Evolutionary conservation across 2,797 vertebrate genomes (phyloP), one percentile per base, ranked within the genome.

Genomic region (Pipistrellus pipistrellus): DNA sequence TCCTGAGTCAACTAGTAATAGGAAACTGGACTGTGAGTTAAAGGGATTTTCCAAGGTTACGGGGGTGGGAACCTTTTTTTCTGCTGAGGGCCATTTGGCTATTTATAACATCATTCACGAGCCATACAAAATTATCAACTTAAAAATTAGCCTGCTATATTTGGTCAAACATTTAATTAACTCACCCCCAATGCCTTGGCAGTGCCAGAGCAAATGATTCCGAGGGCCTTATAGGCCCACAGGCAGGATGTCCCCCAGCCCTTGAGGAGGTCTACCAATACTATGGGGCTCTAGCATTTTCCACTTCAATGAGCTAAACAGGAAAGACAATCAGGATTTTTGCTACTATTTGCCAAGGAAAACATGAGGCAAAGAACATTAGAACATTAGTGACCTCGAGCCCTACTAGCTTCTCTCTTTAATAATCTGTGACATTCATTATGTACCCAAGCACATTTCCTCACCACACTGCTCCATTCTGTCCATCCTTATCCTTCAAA

Each of bases 401-500:
- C 41, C 14, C 20, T 85, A 75, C 6, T 25, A 81, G 80, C 20
- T 84, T 15, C 32, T 90, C 20, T 88, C 6, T 87, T 44, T 41
- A 71, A 69, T 41, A 76, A 84, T 59, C 46, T 76, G 11, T 51
- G 75, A 76, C 41, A 30, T 55, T 83, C 25, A 62, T 27, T 81
- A 55, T 84, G 38, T 90, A 93, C 48, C n/a, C 30, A 51, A 46
- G 15, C 11, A 81, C 32, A 12, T 71, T 95, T 88, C 48, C 77
- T 85, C 13, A 25, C 30, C 21, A 32, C 3, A 27, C 5, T 14
- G 27, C 68, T 77, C 64, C 20, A 14, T 41, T 48, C 71, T 18
- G 23, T 38, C 88, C 46, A 51, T 32, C 89, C 13, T 53, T 89
- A 71, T 6, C 91, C 68, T 85, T 93, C 73, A 94, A 83, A 88